phyloP scores from a whole-genome alignment of 2,113 vertebrate species.

The Burhinus oedicnemus region DNA sequence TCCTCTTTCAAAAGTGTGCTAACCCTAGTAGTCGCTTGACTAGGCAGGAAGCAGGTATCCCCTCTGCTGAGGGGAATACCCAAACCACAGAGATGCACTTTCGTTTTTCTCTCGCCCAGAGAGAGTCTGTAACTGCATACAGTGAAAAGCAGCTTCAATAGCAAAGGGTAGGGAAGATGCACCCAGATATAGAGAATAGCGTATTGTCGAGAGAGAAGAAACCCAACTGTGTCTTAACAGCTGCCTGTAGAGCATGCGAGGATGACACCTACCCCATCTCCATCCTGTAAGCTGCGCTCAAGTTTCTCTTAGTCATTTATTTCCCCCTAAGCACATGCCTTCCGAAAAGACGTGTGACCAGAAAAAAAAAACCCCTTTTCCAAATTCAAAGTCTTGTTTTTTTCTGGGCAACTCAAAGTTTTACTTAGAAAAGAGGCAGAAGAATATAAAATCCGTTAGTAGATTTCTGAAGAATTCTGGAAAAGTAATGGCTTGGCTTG shows the following conservation, averaged over 20 bases:
- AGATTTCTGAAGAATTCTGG: background rate
- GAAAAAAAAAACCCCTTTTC: background rate
- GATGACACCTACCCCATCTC: background rate
- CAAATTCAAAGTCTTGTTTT: background rate
- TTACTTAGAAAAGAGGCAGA: background rate
- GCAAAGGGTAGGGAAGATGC: background rate
- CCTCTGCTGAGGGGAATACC: slow-evolving; percentile 34
- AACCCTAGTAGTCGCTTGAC: background rate
- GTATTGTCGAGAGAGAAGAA: background rate
- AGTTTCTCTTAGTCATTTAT: background rate
- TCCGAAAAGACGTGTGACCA: background rate
- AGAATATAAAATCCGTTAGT: background rate
- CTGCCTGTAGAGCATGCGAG: fast-evolving
- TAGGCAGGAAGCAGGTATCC: background rate
- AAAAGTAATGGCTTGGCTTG: background rate
- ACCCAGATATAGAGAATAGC: background rate
- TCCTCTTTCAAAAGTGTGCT: background rate
- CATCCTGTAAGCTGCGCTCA: background rate
- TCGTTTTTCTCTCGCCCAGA: background rate
- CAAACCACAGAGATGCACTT: slow-evolving; percentile 38
- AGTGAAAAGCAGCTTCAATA: background rate
- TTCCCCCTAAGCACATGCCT: background rate
- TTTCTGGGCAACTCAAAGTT: background rate
- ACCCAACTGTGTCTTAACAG: background rate
- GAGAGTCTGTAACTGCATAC: background rate